Percentiles rank a stretch among this genome's conserved stretches.
These are phyloP conservation scores for Forbesichthys agassizii DNA, from an alignment of 2,113 vertebrate genomes.

Conservation along the genomic window DNA sequence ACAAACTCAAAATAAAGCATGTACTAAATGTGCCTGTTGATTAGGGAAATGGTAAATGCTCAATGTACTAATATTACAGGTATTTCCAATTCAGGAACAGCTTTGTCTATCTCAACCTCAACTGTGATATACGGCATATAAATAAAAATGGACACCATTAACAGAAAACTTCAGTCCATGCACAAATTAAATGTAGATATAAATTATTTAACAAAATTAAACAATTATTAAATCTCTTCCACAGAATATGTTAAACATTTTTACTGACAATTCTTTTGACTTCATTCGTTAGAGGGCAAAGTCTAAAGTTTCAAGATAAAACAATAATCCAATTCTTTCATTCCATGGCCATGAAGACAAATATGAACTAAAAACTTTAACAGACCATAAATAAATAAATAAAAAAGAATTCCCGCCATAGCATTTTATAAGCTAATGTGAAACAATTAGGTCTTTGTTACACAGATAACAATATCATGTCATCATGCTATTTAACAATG, in stretches of 20 bases:
- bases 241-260: neutral
- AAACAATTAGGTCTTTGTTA: conserved; percentile 5
- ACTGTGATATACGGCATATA: too few species aligned
- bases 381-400: too few species aligned
- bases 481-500: too few species aligned
- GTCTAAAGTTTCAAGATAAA: neutral
- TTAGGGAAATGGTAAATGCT: too few species aligned
- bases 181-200: too few species aligned
- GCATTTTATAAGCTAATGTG: neutral
- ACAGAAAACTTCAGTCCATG: too few species aligned
- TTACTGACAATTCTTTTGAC: neutral
- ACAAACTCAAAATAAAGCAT: too few species aligned
- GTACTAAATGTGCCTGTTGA: too few species aligned
- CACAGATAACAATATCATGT: neutral
- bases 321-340: neutral
- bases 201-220: neutral
- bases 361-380: conserved; percentile 1
- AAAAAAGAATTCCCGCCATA: neutral
- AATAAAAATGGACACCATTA: too few species aligned
- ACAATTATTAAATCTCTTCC: neutral
- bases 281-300: neutral
- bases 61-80: neutral
- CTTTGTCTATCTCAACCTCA: neutral
- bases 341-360: neutral
- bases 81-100: neutral